Base-by-base conservation (phyloP, 2,888 invertebrate species). In the Volucella inflata region DNA sequence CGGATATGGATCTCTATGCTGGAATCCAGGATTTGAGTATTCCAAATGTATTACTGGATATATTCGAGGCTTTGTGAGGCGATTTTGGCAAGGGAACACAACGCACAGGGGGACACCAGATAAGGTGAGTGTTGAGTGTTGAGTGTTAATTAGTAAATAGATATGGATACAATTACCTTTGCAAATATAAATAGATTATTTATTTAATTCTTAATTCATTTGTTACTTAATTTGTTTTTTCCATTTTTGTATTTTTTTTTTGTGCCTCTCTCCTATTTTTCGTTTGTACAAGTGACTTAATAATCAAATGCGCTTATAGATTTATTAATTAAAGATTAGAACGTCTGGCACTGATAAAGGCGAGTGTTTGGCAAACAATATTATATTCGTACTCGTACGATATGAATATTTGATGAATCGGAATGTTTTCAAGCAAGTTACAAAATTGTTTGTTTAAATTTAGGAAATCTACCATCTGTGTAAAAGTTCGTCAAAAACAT, bases 1-100 rank as follows among this genome's bases (percentile, higher is more conserved):
- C 90, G 99, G 98, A 0, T 99, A 99, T 89, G 99, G 99, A 3
- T 98, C 98, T 0, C 92, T 99, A 62, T 97, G 98, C 92, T 99
- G 98, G 98, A 95, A 97, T 92, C 97, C 97, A 0, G 98, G 98
- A 67, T 98, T 99, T 91, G 95, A 95, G 68, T 98, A 95, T 91
- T 94, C 95, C 89, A 94, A 95, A 89, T 96, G 96, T 78, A 93
- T 96, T 12, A 95, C 95, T 12, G 98, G 99, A n/a, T 96, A 95
- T 90, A 90, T 92, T 38, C 89, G 91, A 88, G 98, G 97, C 2
- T 98, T 95, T 91, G 94, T 94, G 10, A 93, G 98, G 88, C 94
- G 96, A 90, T 98, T 98, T 92, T 99, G 98, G 98, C 98, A 99
- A 92, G 97, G 97, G 53, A 97, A 96, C 90, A 94, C 95, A 0